Conservation (phyloP, 2,797 vertebrate species). For the Lagorchestes hirsutus region DNA sequence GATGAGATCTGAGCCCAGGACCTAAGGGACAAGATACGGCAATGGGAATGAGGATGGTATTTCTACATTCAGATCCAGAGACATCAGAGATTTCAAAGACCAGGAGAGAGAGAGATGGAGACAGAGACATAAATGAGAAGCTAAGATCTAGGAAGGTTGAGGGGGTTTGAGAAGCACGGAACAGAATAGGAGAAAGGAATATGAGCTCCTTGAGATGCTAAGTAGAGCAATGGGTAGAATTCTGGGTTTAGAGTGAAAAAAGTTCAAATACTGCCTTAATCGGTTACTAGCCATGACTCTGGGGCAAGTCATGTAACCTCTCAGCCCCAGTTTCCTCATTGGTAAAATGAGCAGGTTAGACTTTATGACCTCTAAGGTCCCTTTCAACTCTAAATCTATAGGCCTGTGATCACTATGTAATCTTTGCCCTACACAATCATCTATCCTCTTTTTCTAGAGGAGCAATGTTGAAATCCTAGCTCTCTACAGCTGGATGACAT, state of each 20-base stretch:
- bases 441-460: not conserved
- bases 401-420: not conserved
- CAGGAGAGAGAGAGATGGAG: not conserved
- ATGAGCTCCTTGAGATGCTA: not conserved
- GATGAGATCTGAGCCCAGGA: not conserved
- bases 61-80: too few relatives aligned
- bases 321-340: not conserved
- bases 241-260: not conserved
- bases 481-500: not conserved
- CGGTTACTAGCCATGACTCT: not conserved
- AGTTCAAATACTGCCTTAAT: not conserved
- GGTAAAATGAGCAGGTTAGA: not conserved
- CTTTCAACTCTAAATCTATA: not conserved
- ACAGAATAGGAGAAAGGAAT: not conserved
- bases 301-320: not conserved
- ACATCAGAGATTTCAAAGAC: not conserved
- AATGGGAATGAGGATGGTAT: not conserved
- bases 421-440: not conserved
- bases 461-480: not conserved
- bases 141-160: not conserved
- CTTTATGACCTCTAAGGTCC: not conserved
- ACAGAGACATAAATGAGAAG: not conserved
- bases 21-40: not conserved
- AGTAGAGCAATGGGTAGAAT: not conserved
- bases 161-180: not conserved